Evolutionary conservation across 2,113 vertebrate species (phyloP).

Genomic region (Strix aluco): DNA sequence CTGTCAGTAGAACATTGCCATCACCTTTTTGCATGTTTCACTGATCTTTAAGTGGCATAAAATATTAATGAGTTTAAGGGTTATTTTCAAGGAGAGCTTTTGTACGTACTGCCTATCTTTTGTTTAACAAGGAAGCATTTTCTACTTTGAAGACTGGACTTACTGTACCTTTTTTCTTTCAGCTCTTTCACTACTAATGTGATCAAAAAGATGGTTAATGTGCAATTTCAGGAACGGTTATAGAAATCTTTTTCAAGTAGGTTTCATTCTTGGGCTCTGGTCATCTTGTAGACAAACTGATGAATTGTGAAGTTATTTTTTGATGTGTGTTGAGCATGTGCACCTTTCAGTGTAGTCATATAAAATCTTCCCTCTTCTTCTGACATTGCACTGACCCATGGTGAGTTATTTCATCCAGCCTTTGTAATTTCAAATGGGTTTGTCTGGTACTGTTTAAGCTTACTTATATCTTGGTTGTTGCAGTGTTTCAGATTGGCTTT

Average conservation of each 20-base stretch:
- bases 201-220: not conserved
- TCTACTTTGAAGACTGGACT: not conserved
- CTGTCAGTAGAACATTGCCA: not conserved
- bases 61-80: not conserved
- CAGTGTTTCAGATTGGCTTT: not conserved
- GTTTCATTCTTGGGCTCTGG: not conserved
- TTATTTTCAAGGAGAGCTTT: constrained; percentile 35
- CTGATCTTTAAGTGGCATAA: not conserved
- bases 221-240: not conserved
- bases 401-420: not conserved
- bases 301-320: not conserved
- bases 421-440: not conserved
- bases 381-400: not conserved
- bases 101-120: not conserved
- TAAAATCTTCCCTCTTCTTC: not conserved
- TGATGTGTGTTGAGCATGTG: not conserved
- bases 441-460: not conserved
- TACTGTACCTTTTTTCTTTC: not conserved
- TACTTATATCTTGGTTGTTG: not conserved
- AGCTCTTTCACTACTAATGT: not conserved
- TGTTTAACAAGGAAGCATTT: not conserved
- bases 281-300: not conserved
- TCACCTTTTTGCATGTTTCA: not conserved
- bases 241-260: not conserved
- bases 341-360: not conserved